Evolutionary conservation across 1,140 invertebrate genomes (phyloP).

Genomic region (Panagrolaimus sp.): DNA sequence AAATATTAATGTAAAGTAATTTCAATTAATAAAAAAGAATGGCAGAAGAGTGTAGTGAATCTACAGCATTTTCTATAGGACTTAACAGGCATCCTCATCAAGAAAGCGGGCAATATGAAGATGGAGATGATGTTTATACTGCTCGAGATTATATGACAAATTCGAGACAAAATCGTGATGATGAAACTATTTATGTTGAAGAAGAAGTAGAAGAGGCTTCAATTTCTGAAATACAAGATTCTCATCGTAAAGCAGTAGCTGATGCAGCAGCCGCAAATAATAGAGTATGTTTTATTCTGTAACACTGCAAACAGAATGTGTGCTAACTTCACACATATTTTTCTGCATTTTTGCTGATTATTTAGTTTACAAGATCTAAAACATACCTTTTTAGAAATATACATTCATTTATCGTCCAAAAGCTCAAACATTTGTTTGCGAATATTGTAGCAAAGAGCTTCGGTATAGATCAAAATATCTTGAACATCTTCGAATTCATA

Average conservation of each 20-base stretch:
- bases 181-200: not conserved
- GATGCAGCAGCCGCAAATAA: not conserved
- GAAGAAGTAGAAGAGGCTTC: not conserved
- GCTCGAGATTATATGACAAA: not conserved
- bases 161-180: not conserved
- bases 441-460: slow-evolving; percentile 1
- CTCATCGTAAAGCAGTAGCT: not conserved
- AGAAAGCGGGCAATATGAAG: too few species aligned
- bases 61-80: too few species aligned
- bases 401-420: not conserved
- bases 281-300: not conserved
- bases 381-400: not conserved
- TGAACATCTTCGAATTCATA: slow-evolving; percentile 69
- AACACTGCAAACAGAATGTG: not conserved
- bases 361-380: too few species aligned
- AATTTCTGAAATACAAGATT: not conserved
- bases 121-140: not conserved
- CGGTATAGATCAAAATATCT: slow-evolving; percentile 6
- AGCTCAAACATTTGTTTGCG: slow-evolving; percentile 1
- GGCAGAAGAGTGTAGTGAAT: too few species aligned
- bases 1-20: not conserved
- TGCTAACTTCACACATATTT: not conserved
- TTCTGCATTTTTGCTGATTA: too few species aligned
- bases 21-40: not conserved
- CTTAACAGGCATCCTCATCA: too few species aligned